Conservation (phyloP, 1,140 invertebrate species). For the Scylla paramamosain region DNA sequence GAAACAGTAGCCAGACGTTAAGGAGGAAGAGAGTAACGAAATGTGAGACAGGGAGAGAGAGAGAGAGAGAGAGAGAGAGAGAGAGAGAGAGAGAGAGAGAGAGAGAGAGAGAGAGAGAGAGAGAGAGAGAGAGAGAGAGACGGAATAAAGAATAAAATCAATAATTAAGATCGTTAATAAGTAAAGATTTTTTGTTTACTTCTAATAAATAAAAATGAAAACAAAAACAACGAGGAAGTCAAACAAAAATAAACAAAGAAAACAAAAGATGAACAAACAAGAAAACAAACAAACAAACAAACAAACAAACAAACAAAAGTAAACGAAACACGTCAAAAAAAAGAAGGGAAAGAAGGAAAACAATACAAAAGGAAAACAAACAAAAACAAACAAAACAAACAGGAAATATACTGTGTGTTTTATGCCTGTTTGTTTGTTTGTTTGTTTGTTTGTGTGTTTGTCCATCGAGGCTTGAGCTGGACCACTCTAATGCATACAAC, state of each 20-base stretch:
- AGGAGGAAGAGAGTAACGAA: background rate
- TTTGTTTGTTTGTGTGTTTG: background rate
- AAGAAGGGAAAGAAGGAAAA: too few species aligned
- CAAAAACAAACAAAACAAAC: too few species aligned
- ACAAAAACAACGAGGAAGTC: background rate
- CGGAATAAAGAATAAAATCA: background rate
- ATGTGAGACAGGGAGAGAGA: background rate
- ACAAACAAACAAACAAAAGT: background rate
- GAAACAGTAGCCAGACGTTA: background rate
- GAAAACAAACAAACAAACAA: background rate
- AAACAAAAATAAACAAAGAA: background rate
- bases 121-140: slow-evolving; percentile 27
- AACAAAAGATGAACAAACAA: background rate
- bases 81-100: slow-evolving; percentile 26
- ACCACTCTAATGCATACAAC: background rate
- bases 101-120: background rate
- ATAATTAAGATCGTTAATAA: too few species aligned
- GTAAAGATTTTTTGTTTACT: too few species aligned
- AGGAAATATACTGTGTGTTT: too few species aligned
- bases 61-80: background rate
- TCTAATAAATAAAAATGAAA: too few species aligned
- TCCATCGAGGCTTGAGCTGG: background rate
- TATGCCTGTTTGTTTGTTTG: background rate
- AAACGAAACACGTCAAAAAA: background rate
- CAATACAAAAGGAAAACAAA: too few species aligned